These are phyloP conservation scores for Diploscapter pachys DNA, from an alignment of 1,140 invertebrate species.

Conservation along the genomic window DNA sequence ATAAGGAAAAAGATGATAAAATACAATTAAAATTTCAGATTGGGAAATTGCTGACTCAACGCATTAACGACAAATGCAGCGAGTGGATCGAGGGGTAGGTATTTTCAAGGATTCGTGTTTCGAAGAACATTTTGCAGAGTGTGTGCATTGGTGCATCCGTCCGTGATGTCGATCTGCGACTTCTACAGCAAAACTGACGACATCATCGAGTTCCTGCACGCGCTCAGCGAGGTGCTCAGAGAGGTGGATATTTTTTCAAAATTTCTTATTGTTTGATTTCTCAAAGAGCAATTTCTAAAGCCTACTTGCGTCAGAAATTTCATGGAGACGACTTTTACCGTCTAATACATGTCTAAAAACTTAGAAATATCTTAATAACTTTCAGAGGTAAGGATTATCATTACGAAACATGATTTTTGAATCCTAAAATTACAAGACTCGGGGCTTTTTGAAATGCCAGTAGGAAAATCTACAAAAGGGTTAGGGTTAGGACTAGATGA, in stretches of 20 bases:
- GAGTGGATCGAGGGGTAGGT: slow-evolving; percentile 29
- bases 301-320: too few species aligned
- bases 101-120: neutral
- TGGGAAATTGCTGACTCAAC: slow-evolving; percentile 4
- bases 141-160: slow-evolving; percentile 7
- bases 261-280: neutral
- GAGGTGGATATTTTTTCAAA: neutral
- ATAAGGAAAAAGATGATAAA: neutral
- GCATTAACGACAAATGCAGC: slow-evolving; percentile 26
- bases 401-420: too few species aligned
- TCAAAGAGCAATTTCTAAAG: too few species aligned
- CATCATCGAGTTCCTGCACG: slow-evolving; percentile 28
- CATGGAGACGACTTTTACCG: too few species aligned
- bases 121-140: slow-evolving; percentile 17
- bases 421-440: too few species aligned
- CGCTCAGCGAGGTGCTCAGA: slow-evolving; percentile 16
- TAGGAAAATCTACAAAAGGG: too few species aligned
- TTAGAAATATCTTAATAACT: too few species aligned
- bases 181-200: slow-evolving; percentile 23
- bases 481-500: too few species aligned
- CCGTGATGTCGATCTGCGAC: slow-evolving; percentile 16
- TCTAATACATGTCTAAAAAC: too few species aligned
- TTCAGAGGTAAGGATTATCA: too few species aligned
- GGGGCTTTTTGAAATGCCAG: too few species aligned
- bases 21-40: neutral